Conservation (phyloP, 2,113 vertebrate genomes). For the Cochlearius cochlearius region DNA sequence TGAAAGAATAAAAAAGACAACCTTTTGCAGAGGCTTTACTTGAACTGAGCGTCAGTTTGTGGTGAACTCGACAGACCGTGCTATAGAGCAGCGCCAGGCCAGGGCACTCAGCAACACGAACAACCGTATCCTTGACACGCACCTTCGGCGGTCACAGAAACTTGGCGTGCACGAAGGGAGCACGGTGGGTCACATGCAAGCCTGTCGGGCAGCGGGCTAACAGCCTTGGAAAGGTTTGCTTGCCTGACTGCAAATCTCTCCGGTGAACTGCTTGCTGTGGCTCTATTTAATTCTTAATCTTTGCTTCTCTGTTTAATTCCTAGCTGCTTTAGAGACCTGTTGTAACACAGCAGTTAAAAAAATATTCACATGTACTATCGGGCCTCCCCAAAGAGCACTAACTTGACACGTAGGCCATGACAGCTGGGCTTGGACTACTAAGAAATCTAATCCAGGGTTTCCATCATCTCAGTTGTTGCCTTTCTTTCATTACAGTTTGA, state of each 20-base stretch:
- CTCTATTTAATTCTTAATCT: slow-evolving; percentile 62
- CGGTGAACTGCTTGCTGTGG: neutral
- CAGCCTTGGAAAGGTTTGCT: neutral
- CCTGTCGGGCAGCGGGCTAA: neutral
- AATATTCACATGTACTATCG: slow-evolving; percentile 77
- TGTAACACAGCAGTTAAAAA: slow-evolving; percentile 68
- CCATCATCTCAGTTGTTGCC: slow-evolving; percentile 55
- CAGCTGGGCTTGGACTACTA: slow-evolving; percentile 57
- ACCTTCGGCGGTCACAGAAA: neutral
- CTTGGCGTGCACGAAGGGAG: neutral
- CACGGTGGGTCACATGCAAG: neutral
- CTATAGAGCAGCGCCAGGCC: neutral
- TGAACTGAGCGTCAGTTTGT: neutral
- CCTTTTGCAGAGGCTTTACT: neutral
- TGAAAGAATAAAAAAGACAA: neutral
- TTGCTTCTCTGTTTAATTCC: slow-evolving; percentile 62
- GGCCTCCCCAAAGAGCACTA: slow-evolving; percentile 82
- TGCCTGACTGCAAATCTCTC: neutral
- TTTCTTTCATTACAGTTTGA: slow-evolving; percentile 75
- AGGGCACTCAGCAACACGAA: neutral
- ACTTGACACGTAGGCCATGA: slow-evolving; percentile 75
- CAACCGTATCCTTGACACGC: neutral
- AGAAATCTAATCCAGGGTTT: slow-evolving; percentile 67
- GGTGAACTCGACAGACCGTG: neutral
- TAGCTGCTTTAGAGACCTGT: slow-evolving; percentile 58